phyloP scores from a whole-genome alignment of 1,140 invertebrate species.

The Drosophila pachea region DNA sequence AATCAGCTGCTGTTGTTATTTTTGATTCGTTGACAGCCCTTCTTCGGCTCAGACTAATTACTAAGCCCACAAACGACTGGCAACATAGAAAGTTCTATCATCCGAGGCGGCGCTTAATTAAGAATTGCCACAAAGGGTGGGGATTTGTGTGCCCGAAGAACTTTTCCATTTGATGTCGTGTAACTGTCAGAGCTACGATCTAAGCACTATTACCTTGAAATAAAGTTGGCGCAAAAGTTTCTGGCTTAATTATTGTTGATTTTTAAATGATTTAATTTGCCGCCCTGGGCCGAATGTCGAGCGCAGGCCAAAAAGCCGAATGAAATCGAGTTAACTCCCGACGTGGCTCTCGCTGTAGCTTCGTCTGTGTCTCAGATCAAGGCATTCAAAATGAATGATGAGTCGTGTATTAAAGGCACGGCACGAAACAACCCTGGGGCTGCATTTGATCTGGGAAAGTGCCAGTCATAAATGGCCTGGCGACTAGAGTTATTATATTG shows the following conservation, averaged over 20 bases:
- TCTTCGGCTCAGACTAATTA: slow-evolving; percentile 44
- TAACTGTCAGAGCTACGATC: slow-evolving; percentile 49
- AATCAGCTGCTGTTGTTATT: neutral
- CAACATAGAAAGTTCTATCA: slow-evolving; percentile 52
- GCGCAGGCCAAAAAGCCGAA: slow-evolving; percentile 26
- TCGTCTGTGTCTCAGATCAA: no score
- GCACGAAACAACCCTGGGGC: neutral
- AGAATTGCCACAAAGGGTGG: slow-evolving; percentile 23
- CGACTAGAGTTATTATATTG: slow-evolving; percentile 41
- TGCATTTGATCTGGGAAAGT: neutral
- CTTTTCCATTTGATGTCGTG: slow-evolving; percentile 68
- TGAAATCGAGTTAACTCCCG: slow-evolving; percentile 39
- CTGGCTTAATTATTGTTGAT: slow-evolving; percentile 67
- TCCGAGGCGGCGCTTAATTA: slow-evolving; percentile 55
- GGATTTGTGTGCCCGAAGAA: slow-evolving; percentile 27
- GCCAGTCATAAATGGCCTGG: neutral
- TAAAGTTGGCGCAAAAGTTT: slow-evolving; percentile 52
- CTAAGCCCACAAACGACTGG: slow-evolving; percentile 33
- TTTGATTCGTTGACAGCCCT: slow-evolving; percentile 14
- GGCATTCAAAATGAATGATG: no score
- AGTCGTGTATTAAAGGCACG: neutral
- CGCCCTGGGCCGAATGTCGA: slow-evolving; percentile 47
- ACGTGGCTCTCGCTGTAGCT: no score
- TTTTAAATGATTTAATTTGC: slow-evolving; percentile 66
- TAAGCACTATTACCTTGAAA: slow-evolving; percentile 41